Percentiles rank a stretch among this genome's conserved stretches.
Conservation (phyloP, 2,888 invertebrate genomes). For the Megaustenia siamemsis region DNA sequence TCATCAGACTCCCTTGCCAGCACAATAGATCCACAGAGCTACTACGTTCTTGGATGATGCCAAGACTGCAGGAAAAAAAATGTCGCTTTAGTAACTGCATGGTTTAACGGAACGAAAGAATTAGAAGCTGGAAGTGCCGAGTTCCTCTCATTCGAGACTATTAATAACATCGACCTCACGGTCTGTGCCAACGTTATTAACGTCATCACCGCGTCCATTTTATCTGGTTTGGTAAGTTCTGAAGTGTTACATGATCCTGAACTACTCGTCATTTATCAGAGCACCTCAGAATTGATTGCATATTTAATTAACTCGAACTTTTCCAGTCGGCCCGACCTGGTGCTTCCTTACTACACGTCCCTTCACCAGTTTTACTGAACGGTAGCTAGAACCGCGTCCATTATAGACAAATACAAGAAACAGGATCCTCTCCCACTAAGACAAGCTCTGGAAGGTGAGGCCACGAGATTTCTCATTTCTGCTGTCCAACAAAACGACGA, state of each 20-base stretch:
- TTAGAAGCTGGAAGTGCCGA: not conserved
- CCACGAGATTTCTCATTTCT: not conserved
- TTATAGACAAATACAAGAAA: constrained; percentile 56
- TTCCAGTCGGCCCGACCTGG: constrained; percentile 64
- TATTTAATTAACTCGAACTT: constrained; percentile 63
- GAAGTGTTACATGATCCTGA: not conserved
- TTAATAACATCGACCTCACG: not conserved
- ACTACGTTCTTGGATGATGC: constrained; percentile 70
- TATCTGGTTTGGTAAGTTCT: not conserved
- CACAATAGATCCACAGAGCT: constrained; percentile 71
- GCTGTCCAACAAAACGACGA: not conserved
- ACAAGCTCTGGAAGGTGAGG: constrained; percentile 11
- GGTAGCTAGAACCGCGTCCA: constrained; percentile 62
- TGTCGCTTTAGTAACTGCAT: constrained; percentile 72
- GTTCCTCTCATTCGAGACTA: not conserved
- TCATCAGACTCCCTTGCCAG: constrained; percentile 62
- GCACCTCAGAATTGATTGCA: constrained; percentile 64
- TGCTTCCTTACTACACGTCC: constrained; percentile 67
- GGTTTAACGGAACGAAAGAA: constrained; percentile 61
- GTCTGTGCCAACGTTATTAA: constrained; percentile 3
- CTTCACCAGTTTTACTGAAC: constrained; percentile 70
- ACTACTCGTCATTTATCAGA: constrained; percentile 66
- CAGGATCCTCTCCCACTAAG: not conserved
- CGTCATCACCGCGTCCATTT: not conserved
- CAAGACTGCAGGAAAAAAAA: constrained; percentile 58